These are phyloP conservation scores for Alligator mississippiensis DNA, from an alignment of 2,113 vertebrate genomes.

Conservation along the genomic window DNA sequence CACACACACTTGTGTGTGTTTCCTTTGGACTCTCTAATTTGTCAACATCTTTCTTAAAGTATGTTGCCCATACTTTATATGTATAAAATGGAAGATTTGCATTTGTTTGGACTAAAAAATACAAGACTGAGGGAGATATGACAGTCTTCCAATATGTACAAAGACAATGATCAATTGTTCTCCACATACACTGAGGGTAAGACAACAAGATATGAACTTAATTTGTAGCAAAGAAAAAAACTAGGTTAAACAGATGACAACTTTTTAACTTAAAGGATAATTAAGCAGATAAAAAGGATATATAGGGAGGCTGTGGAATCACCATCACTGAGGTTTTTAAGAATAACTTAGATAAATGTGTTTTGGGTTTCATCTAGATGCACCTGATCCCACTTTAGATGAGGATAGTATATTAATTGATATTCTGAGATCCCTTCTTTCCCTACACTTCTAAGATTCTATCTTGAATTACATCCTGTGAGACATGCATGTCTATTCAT, in stretches of 20 bases:
- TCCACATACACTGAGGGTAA: background rate
- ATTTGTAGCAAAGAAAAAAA: background rate
- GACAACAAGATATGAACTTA: background rate
- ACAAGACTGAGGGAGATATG: background rate
- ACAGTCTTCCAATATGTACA: background rate
- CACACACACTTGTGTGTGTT: no score
- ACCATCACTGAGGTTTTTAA: no score
- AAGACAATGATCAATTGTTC: background rate
- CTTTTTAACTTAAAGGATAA: background rate
- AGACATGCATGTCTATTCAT: background rate
- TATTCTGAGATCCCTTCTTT: background rate
- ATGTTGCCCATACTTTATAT: fast-evolving
- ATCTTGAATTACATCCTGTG: background rate
- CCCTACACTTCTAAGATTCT: background rate
- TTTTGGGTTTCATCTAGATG: no score
- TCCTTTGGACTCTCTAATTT: no score
- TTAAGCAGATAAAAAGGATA: background rate
- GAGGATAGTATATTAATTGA: no score
- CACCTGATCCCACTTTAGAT: no score
- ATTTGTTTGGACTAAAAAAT: background rate
- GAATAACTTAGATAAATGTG: no score
- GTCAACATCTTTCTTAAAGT: no score
- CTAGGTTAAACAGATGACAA: background rate
- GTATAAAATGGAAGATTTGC: background rate
- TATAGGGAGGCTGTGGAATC: no score